A percentile compares a stretch with the other conserved stretches of the same genome.
Conservation (phyloP, 2,888 invertebrate genomes). For the Brassicogethes aeneus region DNA sequence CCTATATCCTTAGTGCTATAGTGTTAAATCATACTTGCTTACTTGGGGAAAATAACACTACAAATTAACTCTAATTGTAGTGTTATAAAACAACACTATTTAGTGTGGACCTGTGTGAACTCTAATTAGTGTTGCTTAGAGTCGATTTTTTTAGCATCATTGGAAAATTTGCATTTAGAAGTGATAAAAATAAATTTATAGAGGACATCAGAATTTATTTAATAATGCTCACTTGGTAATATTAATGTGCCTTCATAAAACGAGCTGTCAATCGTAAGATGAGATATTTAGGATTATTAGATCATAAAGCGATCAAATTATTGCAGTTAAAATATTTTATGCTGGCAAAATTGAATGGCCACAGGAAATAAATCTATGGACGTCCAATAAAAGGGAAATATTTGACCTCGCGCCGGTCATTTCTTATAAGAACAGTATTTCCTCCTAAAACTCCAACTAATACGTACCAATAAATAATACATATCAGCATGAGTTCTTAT, state of each 20-base stretch:
- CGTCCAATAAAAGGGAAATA: constrained; percentile 4
- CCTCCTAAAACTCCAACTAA: not conserved
- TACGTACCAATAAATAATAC: constrained; percentile 5
- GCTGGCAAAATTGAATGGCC: constrained; percentile 10
- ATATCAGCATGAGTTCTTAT: constrained; percentile 4
- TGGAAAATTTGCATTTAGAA: too few species aligned
- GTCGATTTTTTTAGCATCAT: too few species aligned
- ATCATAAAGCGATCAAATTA: constrained; percentile 7
- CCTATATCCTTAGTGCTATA: too few species aligned
- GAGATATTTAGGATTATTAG: not conserved
- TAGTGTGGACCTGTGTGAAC: too few species aligned
- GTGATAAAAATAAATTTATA: too few species aligned
- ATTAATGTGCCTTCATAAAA: not conserved
- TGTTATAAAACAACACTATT: too few species aligned
- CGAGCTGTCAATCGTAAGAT: not conserved
- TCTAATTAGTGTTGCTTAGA: too few species aligned
- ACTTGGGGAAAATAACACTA: too few species aligned
- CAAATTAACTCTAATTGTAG: too few species aligned
- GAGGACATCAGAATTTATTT: too few species aligned
- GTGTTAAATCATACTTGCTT: too few species aligned
- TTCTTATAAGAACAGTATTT: not conserved
- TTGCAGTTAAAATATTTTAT: constrained; percentile 8
- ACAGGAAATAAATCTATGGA: constrained; percentile 13
- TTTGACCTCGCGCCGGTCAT: not conserved
- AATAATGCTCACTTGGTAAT: too few species aligned